A percentile compares a stretch with the other conserved stretches of the same genome.
Conservation (phyloP, 2,888 invertebrate species). For the Blera fallax region DNA sequence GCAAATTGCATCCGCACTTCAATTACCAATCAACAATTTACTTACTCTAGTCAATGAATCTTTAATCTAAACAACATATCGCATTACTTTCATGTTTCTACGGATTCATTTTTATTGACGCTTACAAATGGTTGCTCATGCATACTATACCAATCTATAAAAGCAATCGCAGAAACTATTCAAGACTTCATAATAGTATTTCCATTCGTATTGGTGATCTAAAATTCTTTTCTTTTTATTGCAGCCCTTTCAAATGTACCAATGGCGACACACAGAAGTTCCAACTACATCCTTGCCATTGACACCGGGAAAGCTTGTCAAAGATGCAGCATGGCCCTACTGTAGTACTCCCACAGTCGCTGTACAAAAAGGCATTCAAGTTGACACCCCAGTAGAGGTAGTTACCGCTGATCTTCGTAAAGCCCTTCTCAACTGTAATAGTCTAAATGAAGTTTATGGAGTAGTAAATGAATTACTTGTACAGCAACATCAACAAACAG, state of each 20-base stretch:
- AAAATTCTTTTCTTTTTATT: neutral
- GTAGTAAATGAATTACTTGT: conserved; percentile 78
- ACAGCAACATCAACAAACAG: conserved; percentile 75
- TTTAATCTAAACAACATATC: conserved; percentile 15
- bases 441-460: conserved; percentile 78
- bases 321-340: conserved; percentile 88
- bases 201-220: neutral
- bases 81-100: conserved; percentile 19
- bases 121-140: conserved; percentile 33
- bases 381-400: conserved; percentile 44
- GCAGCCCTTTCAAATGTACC: conserved; percentile 94
- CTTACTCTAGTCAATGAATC: conserved; percentile 14
- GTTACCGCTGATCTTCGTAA: conserved; percentile 75
- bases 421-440: conserved; percentile 78
- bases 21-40: neutral
- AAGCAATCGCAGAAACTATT: neutral
- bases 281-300: conserved; percentile 87
- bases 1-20: neutral
- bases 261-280: conserved; percentile 92
- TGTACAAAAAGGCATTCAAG: conserved; percentile 73
- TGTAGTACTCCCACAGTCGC: conserved; percentile 78
- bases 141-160: conserved; percentile 34
- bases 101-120: neutral
- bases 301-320: conserved; percentile 89
- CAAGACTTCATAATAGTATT: conserved; percentile 15